Conservation (phyloP, 2,888 invertebrate species). For the Amphipoea lucens region DNA sequence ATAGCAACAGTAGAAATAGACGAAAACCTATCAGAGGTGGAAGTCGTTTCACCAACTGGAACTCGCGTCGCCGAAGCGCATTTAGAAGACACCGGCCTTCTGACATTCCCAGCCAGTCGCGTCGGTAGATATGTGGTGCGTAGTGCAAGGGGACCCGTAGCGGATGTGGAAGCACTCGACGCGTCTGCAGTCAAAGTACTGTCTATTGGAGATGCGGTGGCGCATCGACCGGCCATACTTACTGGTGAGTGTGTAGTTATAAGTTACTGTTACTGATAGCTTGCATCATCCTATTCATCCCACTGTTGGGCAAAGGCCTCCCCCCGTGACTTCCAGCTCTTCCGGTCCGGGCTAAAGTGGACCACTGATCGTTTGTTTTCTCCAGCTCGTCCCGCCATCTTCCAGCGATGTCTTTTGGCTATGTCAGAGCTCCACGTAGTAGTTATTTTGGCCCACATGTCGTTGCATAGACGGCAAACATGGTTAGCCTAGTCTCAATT, state of each 20-base stretch:
- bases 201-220: slow-evolving; percentile 94
- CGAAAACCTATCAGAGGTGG: slow-evolving; percentile 91
- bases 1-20: slow-evolving; percentile 91
- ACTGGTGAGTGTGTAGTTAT: slow-evolving; percentile 78
- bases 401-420: no score
- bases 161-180: slow-evolving; percentile 94
- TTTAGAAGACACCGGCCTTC: slow-evolving; percentile 90
- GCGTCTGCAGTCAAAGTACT: slow-evolving; percentile 93
- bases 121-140: slow-evolving; percentile 94
- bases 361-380: no score
- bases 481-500: no score
- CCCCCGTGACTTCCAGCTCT: no score
- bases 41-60: slow-evolving; percentile 92
- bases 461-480: no score
- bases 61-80: slow-evolving; percentile 91
- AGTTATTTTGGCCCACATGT: no score
- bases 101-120: slow-evolving; percentile 94
- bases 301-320: no score
- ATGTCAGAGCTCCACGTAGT: no score
- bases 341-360: no score
- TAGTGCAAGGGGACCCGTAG: slow-evolving; percentile 80
- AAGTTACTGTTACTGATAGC: background rate
- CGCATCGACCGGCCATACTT: slow-evolving; percentile 95
- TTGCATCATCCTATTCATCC: no score
- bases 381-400: no score